Percentiles rank a stretch among this genome's conserved stretches.
phyloP scores from a whole-genome alignment of 2,888 invertebrate genomes.

The Orthosia gracilis region DNA sequence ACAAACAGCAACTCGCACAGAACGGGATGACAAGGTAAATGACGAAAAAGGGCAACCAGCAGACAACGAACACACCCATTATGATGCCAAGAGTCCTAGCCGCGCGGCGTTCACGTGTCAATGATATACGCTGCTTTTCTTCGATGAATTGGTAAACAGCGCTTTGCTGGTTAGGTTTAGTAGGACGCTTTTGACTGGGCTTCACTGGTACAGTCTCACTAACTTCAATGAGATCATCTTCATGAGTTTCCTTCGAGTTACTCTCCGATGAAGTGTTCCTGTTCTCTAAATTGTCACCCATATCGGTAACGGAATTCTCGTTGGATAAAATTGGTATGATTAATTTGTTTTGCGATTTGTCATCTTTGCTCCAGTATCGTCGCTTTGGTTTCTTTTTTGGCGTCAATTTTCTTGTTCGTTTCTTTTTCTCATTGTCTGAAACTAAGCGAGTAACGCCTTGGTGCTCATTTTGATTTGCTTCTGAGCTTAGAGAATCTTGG shows the following conservation, averaged over 20 bases:
- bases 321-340: conserved; percentile 87
- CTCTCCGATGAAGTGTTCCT: conserved; percentile 88
- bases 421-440: conserved; percentile 83
- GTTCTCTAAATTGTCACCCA: conserved; percentile 82
- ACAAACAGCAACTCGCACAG: conserved; percentile 95
- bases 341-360: conserved; percentile 87
- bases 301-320: conserved; percentile 87
- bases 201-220: conserved; percentile 77
- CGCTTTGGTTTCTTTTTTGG: conserved; percentile 90
- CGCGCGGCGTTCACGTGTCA: conserved; percentile 98
- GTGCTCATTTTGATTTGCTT: conserved; percentile 95
- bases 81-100: conserved; percentile 99
- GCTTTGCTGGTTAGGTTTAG: conserved; percentile 85
- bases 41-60: conserved; percentile 99
- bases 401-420: conserved; percentile 80
- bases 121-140: conserved; percentile 97
- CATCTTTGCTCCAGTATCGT: conserved; percentile 90
- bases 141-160: conserved; percentile 97
- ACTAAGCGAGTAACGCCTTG: conserved; percentile 83
- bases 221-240: conserved; percentile 82
- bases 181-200: conserved; percentile 75
- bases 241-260: conserved; percentile 88
- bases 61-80: conserved; percentile 99
- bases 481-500: conserved; percentile 96
- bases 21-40: conserved; percentile 98